Conservation (phyloP, 2,113 vertebrate genomes). For the Noctilio leporinus region DNA sequence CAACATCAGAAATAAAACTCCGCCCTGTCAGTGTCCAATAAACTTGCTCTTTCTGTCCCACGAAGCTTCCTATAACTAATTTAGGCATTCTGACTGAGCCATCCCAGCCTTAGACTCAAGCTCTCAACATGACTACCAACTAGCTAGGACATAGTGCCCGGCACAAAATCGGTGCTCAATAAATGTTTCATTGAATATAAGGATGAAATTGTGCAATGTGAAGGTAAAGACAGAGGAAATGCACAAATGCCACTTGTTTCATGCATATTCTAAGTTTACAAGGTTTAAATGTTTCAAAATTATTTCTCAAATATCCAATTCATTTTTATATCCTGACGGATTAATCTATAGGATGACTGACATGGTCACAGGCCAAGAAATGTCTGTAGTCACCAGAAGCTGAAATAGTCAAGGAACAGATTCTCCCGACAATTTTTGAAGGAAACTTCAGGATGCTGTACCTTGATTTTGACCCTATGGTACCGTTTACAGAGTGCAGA, state of each 20-base stretch:
- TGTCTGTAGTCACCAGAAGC: neutral
- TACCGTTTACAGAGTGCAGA: neutral
- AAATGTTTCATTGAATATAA: neutral
- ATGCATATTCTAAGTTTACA: neutral
- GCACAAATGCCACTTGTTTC: neutral
- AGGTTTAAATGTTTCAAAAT: neutral
- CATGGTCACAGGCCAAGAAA: neutral
- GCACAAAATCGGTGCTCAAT: neutral
- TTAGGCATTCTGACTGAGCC: neutral
- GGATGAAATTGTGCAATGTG: neutral
- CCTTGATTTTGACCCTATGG: neutral
- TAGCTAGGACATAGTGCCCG: neutral
- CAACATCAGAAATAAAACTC: neutral
- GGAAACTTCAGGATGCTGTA: no score
- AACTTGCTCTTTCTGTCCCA: neutral
- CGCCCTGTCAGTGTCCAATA: neutral
- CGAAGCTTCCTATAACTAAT: neutral
- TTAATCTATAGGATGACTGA: neutral
- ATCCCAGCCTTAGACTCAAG: neutral
- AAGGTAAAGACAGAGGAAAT: neutral
- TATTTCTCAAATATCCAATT: neutral
- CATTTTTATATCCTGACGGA: neutral
- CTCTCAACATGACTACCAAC: neutral
- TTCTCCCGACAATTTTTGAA: neutral
- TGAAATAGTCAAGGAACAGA: neutral